Conservation (phyloP, 2,797 vertebrate genomes). For the Malurus splendens region DNA sequence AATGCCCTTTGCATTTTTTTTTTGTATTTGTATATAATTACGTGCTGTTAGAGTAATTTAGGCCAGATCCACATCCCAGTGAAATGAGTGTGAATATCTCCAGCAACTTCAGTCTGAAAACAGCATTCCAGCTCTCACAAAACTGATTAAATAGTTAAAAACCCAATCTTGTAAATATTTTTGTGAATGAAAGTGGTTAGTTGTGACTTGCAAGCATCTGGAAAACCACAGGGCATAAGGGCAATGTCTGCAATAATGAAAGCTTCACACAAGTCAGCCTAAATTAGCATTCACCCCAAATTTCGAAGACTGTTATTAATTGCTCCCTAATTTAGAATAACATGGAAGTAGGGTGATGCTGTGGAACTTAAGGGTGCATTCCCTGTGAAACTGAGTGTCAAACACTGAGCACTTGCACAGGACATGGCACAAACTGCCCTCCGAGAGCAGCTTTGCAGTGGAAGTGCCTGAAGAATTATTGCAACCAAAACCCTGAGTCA, state of each 20-base stretch:
- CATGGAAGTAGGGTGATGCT: rapidly evolving
- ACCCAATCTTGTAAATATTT: not conserved
- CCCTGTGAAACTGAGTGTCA: not conserved
- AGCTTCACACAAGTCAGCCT: not conserved
- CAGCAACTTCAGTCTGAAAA: not conserved
- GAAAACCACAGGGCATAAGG: not conserved
- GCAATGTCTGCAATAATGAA: not conserved
- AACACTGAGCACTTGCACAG: rapidly evolving
- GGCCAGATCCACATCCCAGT: not conserved
- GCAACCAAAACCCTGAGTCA: not conserved
- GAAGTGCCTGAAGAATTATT: not conserved
- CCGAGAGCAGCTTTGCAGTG: not conserved
- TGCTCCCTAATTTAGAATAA: not conserved
- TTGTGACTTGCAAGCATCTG: not conserved
- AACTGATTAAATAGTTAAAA: slow-evolving; percentile 1
- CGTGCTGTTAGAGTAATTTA: not conserved
- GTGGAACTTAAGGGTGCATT: not conserved
- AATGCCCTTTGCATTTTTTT: not conserved
- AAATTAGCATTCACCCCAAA: not conserved
- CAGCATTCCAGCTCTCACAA: not conserved
- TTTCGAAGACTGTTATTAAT: not conserved
- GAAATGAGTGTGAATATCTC: not conserved
- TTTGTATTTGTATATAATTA: not conserved
- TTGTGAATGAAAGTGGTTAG: slow-evolving; percentile 9
- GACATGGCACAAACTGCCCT: rapidly evolving